Conservation (phyloP, 2,113 vertebrate genomes). For the Psilopogon haemacephalus region DNA sequence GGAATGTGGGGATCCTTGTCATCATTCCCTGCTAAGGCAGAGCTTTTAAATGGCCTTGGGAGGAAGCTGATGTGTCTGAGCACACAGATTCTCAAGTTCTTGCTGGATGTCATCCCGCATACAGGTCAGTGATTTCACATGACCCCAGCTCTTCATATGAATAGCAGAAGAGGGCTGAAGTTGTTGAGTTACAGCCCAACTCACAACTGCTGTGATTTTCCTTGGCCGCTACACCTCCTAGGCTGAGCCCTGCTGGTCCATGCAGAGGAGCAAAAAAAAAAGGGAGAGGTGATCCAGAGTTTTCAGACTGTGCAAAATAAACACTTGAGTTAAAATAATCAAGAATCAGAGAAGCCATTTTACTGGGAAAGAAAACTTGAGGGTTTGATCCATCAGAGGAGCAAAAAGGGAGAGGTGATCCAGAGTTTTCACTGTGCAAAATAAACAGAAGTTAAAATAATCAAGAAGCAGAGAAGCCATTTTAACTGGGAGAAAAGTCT, state of each 20-base stretch:
- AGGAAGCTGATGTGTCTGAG: slow-evolving; percentile 8
- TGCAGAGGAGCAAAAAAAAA: not conserved
- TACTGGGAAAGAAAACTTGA: not conserved
- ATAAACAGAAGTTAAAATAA: too few species aligned
- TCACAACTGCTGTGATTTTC: not conserved
- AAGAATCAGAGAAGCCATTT: not conserved
- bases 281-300: not conserved
- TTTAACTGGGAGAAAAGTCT: too few species aligned
- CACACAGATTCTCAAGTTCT: slow-evolving; percentile 12
- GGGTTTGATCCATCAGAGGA: too few species aligned
- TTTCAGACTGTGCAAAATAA: not conserved
- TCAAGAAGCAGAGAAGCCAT: too few species aligned
- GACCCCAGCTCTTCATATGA: slow-evolving; percentile 38
- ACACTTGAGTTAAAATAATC: not conserved
- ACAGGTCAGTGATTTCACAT: slow-evolving; percentile 59
- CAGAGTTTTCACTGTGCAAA: too few species aligned
- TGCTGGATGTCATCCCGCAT: slow-evolving; percentile 38
- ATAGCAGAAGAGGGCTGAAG: slow-evolving; percentile 2
- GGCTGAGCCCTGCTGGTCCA: not conserved
- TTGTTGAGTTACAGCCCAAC: not conserved
- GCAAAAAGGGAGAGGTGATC: too few species aligned
- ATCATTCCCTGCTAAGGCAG: not conserved
- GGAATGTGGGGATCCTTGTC: not conserved
- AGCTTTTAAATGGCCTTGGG: not conserved
- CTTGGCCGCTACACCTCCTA: not conserved